These are phyloP conservation scores for Nebria brevicollis DNA, from an alignment of 2,888 invertebrate genomes.

Conservation along the genomic window DNA sequence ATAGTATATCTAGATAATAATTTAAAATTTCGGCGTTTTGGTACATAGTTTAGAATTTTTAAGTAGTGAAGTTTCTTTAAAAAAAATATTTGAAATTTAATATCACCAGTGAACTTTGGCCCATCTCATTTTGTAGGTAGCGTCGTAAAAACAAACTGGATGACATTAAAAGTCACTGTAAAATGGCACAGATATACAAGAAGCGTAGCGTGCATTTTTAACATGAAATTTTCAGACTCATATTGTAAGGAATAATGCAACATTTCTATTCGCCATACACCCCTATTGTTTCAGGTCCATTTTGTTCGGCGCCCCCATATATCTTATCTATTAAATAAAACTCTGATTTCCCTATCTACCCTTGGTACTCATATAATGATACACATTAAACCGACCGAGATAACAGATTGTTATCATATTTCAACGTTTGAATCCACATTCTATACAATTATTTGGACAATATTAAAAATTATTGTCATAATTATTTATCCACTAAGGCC, in stretches of 20 bases:
- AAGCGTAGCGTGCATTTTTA: background rate
- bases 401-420: background rate
- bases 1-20: too few relatives aligned
- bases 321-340: conserved; percentile 43
- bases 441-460: background rate
- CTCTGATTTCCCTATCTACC: conserved; percentile 6
- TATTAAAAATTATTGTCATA: background rate
- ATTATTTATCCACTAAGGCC: background rate
- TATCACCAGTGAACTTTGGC: background rate
- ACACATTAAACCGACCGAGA: background rate
- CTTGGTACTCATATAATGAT: background rate
- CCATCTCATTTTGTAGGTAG: background rate
- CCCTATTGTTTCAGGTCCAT: conserved; percentile 38
- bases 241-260: background rate
- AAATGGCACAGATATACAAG: background rate
- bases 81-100: background rate
- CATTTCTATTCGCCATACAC: background rate
- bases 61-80: background rate
- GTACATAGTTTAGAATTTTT: too few relatives aligned
- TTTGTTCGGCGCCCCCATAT: conserved; percentile 35
- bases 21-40: too few relatives aligned
- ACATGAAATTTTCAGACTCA: background rate
- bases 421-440: background rate
- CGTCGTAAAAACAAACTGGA: background rate
- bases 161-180: background rate